Evolutionary conservation across 1,140 invertebrate genomes (phyloP), one percentile per base, ranked within the genome.

Genomic region (Aphelenchoides avenae): DNA sequence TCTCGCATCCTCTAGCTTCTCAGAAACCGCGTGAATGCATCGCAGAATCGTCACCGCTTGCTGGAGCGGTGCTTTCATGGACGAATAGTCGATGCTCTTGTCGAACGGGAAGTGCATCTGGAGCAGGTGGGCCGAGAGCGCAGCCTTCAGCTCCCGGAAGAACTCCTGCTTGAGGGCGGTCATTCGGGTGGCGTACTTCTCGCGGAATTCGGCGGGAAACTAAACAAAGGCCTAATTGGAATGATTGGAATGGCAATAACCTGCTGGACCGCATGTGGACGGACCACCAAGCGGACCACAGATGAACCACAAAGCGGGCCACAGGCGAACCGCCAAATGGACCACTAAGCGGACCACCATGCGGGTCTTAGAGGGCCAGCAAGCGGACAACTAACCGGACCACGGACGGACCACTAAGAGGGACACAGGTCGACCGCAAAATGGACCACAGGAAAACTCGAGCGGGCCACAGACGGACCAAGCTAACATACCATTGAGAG

Each of bases 81-180:
- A 26, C 7, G 29, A 33, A 55, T 44, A 52, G 37, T 58, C 56
- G 24, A 58, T 42, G 20, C 50, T 9, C 20, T 58, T 52, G 31
- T 58, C 56, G 46, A 58, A 58, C 15, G 56, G 56, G 36, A 58
- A 58, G 5, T 51, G 56, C 33, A 58, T 57, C n/a, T 54, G 56
- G 18, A 54, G 29, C 43, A 37, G 57, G 3, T 44, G 24, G 11
- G 27, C 20, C 24, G 47, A 41, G 5, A 58, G 13, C 22, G 53
- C 36, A 7, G 37, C 41, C 9, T 43, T 29, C 5, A 58, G 37
- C 57, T 58, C 56, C 29, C 34, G 26, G 9, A 44, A 34, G n/a
- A 56, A 39, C 29, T 53, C 51, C 31, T 29, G 53, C 18, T 33
- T 52, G 24, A 56, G 40, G 22, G 53, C 37, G 13, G 18, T 34